Conservation (phyloP, 2,113 vertebrate species). For the Caracal caracal region DNA sequence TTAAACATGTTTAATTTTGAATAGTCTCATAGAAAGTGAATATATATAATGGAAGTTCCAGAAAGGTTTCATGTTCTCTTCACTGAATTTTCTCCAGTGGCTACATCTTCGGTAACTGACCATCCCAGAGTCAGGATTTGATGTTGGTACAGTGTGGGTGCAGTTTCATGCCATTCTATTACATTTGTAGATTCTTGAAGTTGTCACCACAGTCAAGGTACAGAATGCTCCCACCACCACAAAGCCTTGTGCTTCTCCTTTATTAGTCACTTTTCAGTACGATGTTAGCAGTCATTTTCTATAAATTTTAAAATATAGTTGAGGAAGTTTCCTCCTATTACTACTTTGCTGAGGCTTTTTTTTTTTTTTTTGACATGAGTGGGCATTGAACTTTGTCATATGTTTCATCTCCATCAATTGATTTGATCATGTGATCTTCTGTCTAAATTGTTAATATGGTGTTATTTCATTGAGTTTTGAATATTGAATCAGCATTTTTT, state of each 20-base stretch:
- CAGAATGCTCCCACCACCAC: neutral
- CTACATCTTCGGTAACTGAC: neutral
- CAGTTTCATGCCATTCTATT: neutral
- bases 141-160: neutral
- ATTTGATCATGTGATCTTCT: neutral
- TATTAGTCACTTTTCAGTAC: neutral
- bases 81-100: neutral
- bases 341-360: neutral
- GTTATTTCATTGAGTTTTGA: conserved; percentile 2
- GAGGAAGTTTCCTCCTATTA: neutral
- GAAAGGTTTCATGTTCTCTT: neutral
- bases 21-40: neutral
- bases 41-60: neutral
- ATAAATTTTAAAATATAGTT: neutral
- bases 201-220: neutral
- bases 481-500: neutral
- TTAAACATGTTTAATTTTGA: neutral
- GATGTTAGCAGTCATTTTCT: neutral
- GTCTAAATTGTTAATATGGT: neutral
- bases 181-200: neutral
- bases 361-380: neutral
- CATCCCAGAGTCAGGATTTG: neutral
- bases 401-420: neutral
- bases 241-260: neutral
- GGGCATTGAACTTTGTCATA: neutral